These are phyloP conservation scores for Vidua chalybeata DNA, from an alignment of 2,113 vertebrate genomes.

Conservation along the genomic window DNA sequence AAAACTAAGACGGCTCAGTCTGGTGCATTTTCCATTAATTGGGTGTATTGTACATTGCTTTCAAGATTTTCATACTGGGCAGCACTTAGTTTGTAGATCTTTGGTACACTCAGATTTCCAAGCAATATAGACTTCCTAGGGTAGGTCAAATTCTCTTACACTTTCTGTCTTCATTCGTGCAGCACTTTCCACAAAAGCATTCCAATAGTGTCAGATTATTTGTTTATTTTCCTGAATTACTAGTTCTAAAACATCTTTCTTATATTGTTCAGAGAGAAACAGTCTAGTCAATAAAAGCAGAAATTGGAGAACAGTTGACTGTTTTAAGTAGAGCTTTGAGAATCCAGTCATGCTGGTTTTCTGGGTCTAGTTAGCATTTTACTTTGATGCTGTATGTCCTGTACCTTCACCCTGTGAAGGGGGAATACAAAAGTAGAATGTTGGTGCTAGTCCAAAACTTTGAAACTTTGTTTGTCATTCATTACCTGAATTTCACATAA, in stretches of 20 bases:
- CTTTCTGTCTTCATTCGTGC: not conserved
- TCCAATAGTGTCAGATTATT: not conserved
- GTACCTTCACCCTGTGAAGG: not conserved
- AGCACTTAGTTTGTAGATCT: not conserved
- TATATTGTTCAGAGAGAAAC: not conserved
- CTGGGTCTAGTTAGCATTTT: not conserved
- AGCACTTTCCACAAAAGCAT: not conserved
- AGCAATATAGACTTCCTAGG: not conserved
- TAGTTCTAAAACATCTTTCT: not conserved
- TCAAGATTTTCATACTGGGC: not conserved
- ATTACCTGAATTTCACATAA: constrained; percentile 4
- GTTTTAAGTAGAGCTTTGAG: not conserved
- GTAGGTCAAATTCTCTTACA: not conserved
- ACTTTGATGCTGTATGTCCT: not conserved
- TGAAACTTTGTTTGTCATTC: not conserved
- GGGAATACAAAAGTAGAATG: not conserved
- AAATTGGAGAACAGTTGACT: not conserved
- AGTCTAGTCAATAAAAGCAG: not conserved
- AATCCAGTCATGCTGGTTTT: constrained; percentile 27
- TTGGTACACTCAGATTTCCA: not conserved
- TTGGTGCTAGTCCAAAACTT: constrained; percentile 7
- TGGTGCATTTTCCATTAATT: not conserved
- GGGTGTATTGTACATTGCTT: not conserved
- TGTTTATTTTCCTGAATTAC: not conserved
- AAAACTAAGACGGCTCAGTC: not conserved